These are phyloP conservation scores for Cebus imitator DNA, from an alignment of 2,113 vertebrate species.

Conservation along the genomic window DNA sequence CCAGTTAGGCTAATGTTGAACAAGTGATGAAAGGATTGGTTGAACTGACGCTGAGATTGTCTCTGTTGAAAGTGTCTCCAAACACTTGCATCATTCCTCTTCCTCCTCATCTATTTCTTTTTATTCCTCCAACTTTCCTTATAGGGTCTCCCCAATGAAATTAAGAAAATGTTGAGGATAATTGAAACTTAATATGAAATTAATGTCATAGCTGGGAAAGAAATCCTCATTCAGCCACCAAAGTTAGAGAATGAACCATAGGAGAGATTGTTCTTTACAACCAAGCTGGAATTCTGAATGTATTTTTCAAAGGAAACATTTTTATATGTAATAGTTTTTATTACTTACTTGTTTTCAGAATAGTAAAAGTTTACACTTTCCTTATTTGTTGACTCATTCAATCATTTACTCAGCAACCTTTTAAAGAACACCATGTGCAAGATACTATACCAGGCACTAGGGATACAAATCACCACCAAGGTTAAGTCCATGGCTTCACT, in stretches of 20 bases:
- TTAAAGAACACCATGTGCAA: not conserved
- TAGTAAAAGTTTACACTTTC: not conserved
- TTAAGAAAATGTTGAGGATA: not conserved
- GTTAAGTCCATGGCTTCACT: not conserved
- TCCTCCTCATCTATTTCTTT: not conserved
- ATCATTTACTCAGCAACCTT: not conserved
- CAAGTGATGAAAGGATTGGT: not conserved
- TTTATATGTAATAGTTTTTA: not conserved
- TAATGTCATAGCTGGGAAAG: not conserved
- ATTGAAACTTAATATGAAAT: not conserved
- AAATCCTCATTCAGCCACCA: not conserved
- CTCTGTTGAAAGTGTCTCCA: not conserved
- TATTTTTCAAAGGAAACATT: not conserved
- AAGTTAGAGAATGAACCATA: not conserved
- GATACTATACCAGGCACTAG: not conserved
- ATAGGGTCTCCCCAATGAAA: not conserved
- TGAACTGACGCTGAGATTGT: not conserved
- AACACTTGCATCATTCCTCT: not conserved
- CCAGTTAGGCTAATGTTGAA: not conserved
- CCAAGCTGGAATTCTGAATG: not conserved
- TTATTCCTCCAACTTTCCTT: not conserved
- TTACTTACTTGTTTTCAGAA: slow-evolving; percentile 17
- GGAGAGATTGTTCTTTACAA: not conserved
- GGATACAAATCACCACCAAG: not conserved
- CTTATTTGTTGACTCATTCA: slow-evolving; percentile 23